Conservation (phyloP, 2,797 vertebrate species). For the Dallia pectoralis region DNA sequence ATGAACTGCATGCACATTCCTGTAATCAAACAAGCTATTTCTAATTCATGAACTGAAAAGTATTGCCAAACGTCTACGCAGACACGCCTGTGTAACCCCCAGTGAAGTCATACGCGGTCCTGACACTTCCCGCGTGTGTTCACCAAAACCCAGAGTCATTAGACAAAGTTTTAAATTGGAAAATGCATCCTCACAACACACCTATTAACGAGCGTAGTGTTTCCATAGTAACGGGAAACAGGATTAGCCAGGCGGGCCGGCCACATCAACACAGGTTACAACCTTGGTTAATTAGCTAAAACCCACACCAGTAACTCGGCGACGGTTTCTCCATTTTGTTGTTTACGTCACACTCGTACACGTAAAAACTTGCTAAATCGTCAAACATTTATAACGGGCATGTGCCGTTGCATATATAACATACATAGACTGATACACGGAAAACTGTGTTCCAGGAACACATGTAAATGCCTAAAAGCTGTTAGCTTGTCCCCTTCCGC, state of each 20-base stretch:
- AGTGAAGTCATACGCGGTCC: not conserved
- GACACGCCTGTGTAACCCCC: slow-evolving; percentile 3
- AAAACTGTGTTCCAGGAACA: not conserved
- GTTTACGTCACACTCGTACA: not conserved
- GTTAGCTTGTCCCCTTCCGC: not conserved
- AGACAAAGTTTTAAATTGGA: not conserved
- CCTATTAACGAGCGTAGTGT: not conserved
- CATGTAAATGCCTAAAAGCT: not conserved
- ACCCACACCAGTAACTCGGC: not conserved
- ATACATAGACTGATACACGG: not conserved
- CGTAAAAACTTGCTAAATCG: not conserved
- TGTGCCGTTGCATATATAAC: not conserved
- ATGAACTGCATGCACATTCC: slow-evolving; percentile 16
- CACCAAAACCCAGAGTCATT: not conserved
- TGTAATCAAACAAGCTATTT: slow-evolving; percentile 9
- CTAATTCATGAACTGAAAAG: not conserved
- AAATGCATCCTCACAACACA: not conserved
- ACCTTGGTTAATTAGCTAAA: not conserved
- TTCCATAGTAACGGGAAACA: slow-evolving; percentile 15
- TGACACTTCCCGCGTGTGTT: not conserved
- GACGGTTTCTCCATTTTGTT: not conserved
- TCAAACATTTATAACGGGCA: not conserved
- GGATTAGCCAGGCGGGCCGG: not conserved
- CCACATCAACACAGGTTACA: not conserved
- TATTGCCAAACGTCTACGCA: not conserved